Conservation (phyloP, 2,113 vertebrate genomes). For the Prietella phreatophila region DNA sequence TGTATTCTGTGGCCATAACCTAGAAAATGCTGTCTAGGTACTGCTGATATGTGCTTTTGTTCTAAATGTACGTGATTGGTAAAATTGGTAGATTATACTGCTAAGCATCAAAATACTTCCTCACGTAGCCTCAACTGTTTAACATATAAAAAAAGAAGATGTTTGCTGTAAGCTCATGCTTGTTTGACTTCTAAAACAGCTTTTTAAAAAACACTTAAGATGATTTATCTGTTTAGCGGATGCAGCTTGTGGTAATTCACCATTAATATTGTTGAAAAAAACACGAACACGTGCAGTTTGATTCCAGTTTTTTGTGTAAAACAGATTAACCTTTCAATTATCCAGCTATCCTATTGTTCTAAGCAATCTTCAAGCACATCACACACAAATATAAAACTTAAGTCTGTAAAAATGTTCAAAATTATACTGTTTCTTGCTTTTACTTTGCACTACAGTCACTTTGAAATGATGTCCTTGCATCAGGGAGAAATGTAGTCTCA, state of each 20-base stretch:
- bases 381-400: not conserved
- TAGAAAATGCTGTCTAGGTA: not conserved
- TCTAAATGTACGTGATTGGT: not conserved
- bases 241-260: not conserved
- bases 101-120: not conserved
- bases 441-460: not conserved
- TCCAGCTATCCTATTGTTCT: not conserved
- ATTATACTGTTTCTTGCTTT: not conserved
- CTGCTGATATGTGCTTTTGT: not conserved
- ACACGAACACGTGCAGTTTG: not conserved
- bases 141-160: not conserved
- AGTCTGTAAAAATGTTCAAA: not conserved
- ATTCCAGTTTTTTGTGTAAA: not conserved
- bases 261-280: not conserved
- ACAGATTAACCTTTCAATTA: not conserved
- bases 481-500: not conserved
- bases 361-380: not conserved
- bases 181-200: not conserved
- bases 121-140: not conserved
- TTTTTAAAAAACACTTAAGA: not conserved
- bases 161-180: not conserved
- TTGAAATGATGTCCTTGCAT: not conserved
- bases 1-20: not conserved
- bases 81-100: not conserved
- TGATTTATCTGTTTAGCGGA: not conserved